Base-by-base conservation (phyloP, 2,797 vertebrate genomes). In the Discoglossus pictus region DNA sequence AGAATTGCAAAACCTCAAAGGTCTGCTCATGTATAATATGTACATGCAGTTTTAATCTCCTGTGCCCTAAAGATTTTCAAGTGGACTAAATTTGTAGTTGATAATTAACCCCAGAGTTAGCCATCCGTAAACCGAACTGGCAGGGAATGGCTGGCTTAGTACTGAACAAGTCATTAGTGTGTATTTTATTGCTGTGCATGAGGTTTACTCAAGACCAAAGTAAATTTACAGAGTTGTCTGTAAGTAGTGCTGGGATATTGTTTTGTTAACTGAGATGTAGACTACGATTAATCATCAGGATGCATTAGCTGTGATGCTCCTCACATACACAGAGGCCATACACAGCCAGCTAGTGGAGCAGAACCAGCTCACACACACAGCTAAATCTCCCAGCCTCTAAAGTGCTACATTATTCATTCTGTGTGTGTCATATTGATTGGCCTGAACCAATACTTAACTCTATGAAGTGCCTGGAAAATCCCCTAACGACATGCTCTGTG, bases 121-220 rank as follows among this genome's bases (percentile, higher is more conserved):
- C 72, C 71, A 72, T 82, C 79, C 78, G 79, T 80, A 82, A 82
- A 68, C 40, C 53, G 21, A 70, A 66, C 75, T 77, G 82, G 73
- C 82, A 83, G 81, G 71, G 79, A 84, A 84, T 78, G 78, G 80
- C 75, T 68, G 66, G 75, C 74, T 81, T 78, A 75, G 68, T 78
- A 68, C 78, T 75, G 75, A 78, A 81, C 80, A 79, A 81, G 80
- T 82, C 78, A 77, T 85, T 83, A 82, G 79, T 78, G 77, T 75
- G 75, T 80, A 76, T 79, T 84, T 84, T 84, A 82, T 82, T 80
- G 75, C 78, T 6, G 1, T 74, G 68, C 66, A 75, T 53, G 35
- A 58, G 78, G 75, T 81, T 85, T 82, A 74, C 71, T 82, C 53
- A 76, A 77, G 79, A 76, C 79, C 16, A 82, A 80, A 79, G 75